These are phyloP conservation scores for Burhinus bistriatus DNA, from an alignment of 2,113 vertebrate species.

Conservation along the genomic window DNA sequence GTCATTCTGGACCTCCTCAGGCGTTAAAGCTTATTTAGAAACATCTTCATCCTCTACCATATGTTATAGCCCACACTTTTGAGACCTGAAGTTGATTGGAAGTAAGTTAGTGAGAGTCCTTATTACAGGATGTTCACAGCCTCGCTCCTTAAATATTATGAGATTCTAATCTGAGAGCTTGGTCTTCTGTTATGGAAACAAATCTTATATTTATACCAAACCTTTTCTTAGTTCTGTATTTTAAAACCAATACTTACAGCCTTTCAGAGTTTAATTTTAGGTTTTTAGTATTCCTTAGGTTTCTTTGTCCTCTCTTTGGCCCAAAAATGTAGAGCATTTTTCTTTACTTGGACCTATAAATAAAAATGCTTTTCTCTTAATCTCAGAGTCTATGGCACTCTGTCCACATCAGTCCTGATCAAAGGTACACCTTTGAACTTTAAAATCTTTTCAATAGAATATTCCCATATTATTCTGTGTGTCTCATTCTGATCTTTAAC, in stretches of 20 bases:
- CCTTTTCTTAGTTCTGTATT: neutral
- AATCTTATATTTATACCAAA: neutral
- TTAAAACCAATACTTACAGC: neutral
- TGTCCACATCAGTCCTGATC: neutral
- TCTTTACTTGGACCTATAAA: neutral
- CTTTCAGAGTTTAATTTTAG: neutral
- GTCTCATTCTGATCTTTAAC: neutral
- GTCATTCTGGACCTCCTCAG: neutral
- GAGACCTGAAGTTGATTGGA: neutral
- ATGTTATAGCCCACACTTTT: neutral
- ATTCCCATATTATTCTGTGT: neutral
- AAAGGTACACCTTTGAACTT: neutral
- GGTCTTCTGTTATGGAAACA: neutral
- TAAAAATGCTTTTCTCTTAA: neutral
- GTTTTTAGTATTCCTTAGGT: neutral
- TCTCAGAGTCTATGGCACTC: neutral
- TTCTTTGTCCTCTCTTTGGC: neutral
- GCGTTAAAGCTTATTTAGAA: neutral
- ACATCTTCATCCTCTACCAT: neutral
- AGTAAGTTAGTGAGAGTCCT: neutral
- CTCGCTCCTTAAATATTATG: neutral
- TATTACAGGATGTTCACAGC: neutral
- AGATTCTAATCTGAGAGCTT: neutral
- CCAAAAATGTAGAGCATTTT: neutral
- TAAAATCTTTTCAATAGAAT: neutral